Evolutionary conservation across 2,888 invertebrate species (phyloP).

Genomic region (Miltochrista miniata): DNA sequence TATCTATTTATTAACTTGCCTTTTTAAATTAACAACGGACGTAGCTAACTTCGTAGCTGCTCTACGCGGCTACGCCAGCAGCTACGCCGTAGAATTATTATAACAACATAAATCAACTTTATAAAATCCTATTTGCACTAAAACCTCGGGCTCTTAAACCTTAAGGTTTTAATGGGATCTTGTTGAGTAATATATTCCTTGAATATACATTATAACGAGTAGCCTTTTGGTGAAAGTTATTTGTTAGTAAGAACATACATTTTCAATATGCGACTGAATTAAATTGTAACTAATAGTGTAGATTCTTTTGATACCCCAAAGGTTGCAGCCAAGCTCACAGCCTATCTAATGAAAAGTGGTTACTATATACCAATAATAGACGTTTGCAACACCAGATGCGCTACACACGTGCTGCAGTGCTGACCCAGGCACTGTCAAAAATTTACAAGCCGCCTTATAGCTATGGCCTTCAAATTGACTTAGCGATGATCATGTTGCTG

Average conservation of each 20-base stretch:
- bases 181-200: constrained; percentile 32
- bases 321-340: too few relatives aligned
- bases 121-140: constrained; percentile 32
- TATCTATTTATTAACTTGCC: background rate
- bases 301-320: too few relatives aligned
- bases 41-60: background rate
- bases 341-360: too few relatives aligned
- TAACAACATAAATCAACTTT: constrained; percentile 29
- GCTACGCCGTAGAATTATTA: constrained; percentile 7
- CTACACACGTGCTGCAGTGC: too few relatives aligned
- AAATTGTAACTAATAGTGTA: too few relatives aligned
- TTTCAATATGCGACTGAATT: too few relatives aligned
- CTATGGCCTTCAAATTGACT: too few relatives aligned
- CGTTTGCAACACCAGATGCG: too few relatives aligned
- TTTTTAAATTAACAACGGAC: background rate
- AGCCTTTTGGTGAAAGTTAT: constrained; percentile 26
- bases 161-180: constrained; percentile 33
- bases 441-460: too few relatives aligned
- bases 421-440: too few relatives aligned
- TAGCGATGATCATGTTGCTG: too few relatives aligned
- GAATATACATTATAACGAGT: constrained; percentile 29
- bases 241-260: constrained; percentile 19
- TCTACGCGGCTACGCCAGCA: background rate
- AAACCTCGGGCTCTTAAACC: constrained; percentile 29
- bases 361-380: too few relatives aligned